These are phyloP conservation scores for Agriopis aurantiaria DNA, from an alignment of 2,888 invertebrate species.

Conservation along the genomic window DNA sequence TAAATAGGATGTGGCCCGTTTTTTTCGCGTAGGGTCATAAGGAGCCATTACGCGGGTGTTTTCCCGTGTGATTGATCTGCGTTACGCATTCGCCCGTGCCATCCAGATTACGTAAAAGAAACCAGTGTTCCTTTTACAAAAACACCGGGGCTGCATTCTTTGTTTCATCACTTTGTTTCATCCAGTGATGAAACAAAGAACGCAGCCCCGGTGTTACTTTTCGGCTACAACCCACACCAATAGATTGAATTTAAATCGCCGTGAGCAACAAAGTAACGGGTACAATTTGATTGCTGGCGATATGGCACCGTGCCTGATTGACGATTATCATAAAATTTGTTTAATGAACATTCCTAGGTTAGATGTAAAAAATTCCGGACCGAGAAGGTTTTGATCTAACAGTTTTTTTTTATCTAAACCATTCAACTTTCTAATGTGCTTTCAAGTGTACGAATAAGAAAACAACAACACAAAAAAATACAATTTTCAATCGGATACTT, in stretches of 20 bases:
- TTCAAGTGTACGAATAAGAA: constrained; percentile 13
- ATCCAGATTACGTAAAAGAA: constrained; percentile 38
- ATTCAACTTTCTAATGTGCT: constrained; percentile 19
- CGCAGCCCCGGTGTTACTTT: background rate
- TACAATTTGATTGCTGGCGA: constrained; percentile 34
- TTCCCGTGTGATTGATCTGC: constrained; percentile 76
- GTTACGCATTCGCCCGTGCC: constrained; percentile 51
- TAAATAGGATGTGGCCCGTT: constrained; percentile 69
- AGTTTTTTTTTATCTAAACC: constrained; percentile 9
- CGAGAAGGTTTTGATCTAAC: constrained; percentile 11
- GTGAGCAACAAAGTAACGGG: constrained; percentile 34
- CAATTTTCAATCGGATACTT: constrained; percentile 56
- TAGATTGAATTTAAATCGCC: constrained; percentile 24
- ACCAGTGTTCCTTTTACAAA: too few relatives aligned
- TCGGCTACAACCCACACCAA: constrained; percentile 10
- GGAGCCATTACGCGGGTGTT: constrained; percentile 75
- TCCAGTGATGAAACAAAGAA: constrained; percentile 28
- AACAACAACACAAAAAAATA: constrained; percentile 25
- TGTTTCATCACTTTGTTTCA: too few relatives aligned
- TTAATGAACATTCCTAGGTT: constrained; percentile 25
- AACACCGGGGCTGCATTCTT: too few relatives aligned
- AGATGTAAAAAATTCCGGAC: constrained; percentile 23
- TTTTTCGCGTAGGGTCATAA: constrained; percentile 63
- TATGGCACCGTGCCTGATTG: constrained; percentile 39
- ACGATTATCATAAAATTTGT: constrained; percentile 44